These are phyloP conservation scores for Spizaetus ornatus DNA, from an alignment of 2,113 vertebrate species.

Conservation along the genomic window DNA sequence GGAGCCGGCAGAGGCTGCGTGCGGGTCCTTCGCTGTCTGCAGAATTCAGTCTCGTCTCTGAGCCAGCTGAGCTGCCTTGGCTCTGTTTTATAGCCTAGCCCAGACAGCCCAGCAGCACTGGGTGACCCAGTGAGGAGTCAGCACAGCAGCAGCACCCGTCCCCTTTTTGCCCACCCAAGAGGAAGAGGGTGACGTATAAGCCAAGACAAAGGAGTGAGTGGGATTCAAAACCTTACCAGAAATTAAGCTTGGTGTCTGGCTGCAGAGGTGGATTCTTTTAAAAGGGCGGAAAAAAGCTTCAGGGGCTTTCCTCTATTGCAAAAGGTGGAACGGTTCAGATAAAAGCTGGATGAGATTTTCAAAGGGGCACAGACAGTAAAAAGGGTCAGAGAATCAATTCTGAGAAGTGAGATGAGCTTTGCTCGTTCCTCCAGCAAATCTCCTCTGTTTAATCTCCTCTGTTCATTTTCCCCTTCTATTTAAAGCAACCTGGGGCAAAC, in stretches of 20 bases:
- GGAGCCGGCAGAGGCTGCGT: not conserved
- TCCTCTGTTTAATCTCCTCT: not conserved
- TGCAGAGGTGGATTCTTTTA: not conserved
- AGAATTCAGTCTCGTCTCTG: not conserved
- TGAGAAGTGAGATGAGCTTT: not conserved
- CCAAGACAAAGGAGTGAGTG: not conserved
- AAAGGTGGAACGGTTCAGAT: not conserved
- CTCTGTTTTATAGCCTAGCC: slow-evolving; percentile 66
- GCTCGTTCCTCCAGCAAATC: not conserved
- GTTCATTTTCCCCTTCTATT: not conserved
- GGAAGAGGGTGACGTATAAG: slow-evolving; percentile 5
- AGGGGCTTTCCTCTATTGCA: not conserved
- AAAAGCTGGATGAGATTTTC: not conserved
- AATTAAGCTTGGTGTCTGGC: not conserved
- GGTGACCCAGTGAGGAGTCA: slow-evolving; percentile 64
- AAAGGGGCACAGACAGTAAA: not conserved
- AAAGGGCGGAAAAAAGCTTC: not conserved
- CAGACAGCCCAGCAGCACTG: slow-evolving; percentile 4
- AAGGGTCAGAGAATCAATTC: not conserved
- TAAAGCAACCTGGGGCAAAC: not conserved
- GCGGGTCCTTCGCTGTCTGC: not conserved
- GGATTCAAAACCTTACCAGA: not conserved
- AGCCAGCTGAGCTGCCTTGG: slow-evolving; percentile 13
- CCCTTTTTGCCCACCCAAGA: slow-evolving; percentile 32
- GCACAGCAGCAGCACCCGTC: not conserved